A percentile compares a stretch with the other conserved stretches of the same genome.
Conservation (phyloP, 2,888 invertebrate species). For the Lepidonotus clava region DNA sequence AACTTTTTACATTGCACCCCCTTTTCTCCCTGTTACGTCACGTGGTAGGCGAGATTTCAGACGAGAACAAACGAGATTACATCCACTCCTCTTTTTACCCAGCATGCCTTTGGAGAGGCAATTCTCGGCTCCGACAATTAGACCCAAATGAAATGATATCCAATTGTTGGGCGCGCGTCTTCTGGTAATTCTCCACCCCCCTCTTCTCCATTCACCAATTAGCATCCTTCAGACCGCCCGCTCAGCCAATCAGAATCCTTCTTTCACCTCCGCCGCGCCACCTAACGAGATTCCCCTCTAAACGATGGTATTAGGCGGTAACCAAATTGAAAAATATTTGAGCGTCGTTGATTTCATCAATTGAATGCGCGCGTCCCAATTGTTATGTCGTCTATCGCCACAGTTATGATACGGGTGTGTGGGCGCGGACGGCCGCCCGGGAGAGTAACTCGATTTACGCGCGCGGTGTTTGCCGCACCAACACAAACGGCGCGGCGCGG, state of each 20-base stretch:
- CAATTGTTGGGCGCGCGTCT: not conserved
- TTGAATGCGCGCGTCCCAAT: slow-evolving; percentile 46
- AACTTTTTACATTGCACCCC: no score
- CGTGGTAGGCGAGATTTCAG: no score
- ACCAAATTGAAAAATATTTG: slow-evolving; percentile 58
- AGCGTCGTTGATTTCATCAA: slow-evolving; percentile 56
- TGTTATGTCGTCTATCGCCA: slow-evolving; percentile 43
- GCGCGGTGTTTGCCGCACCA: slow-evolving; percentile 48
- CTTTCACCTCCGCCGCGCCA: slow-evolving; percentile 36
- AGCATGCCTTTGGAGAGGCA: no score
- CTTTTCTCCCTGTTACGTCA: no score
- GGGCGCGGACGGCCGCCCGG: slow-evolving; percentile 41
- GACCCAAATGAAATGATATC: slow-evolving; percentile 43
- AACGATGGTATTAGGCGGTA: slow-evolving; percentile 54
- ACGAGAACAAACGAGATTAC: no score
- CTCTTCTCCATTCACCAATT: slow-evolving; percentile 27
- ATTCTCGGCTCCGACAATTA: slow-evolving; percentile 26
- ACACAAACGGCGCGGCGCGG: slow-evolving; percentile 49
- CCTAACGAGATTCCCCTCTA: slow-evolving; percentile 45
- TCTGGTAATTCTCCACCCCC: not conserved
- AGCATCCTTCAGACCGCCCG: not conserved
- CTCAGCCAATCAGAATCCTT: slow-evolving; percentile 11
- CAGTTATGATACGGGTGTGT: slow-evolving; percentile 55
- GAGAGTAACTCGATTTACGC: slow-evolving; percentile 39
- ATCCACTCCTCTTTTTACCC: no score